Percentiles rank a stretch among this genome's conserved stretches.
Evolutionary conservation across 2,797 vertebrate species (phyloP).

Genomic region (Gymnodraco acuticeps): DNA sequence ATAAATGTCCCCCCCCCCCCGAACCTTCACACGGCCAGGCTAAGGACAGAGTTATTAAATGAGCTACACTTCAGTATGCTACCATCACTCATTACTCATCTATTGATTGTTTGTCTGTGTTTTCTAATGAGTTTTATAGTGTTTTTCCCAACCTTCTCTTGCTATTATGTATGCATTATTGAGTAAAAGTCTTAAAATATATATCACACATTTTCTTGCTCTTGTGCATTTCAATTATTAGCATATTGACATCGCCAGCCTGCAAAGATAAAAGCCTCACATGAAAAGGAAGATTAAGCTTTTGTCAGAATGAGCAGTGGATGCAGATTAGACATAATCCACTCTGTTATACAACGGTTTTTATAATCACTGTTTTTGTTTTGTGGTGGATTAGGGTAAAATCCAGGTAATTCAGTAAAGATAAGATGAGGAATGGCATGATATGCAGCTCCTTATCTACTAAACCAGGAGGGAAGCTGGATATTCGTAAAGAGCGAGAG

Average conservation of each 20-base stretch:
- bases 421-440: background rate
- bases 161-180: background rate
- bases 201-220: background rate
- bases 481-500: background rate
- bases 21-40: slow-evolving; percentile 30
- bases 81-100: slow-evolving; percentile 12
- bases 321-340: slow-evolving; percentile 37
- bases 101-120: slow-evolving; percentile 33
- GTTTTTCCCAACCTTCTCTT: background rate
- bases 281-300: slow-evolving; percentile 20
- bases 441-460: background rate
- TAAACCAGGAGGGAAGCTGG: background rate
- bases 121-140: background rate
- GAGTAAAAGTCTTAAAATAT: background rate
- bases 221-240: background rate
- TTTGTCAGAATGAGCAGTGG: slow-evolving; percentile 14
- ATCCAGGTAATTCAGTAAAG: slow-evolving; percentile 20
- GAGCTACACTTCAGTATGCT: slow-evolving; percentile 8
- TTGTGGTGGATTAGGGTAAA: background rate
- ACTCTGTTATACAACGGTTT: background rate
- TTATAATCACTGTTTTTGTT: slow-evolving; percentile 16
- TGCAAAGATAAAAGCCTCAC: slow-evolving; percentile 18
- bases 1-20: slow-evolving; percentile 2
- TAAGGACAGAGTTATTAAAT: slow-evolving; percentile 1
- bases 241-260: background rate